Conservation (phyloP, 2,113 vertebrate genomes). For the Hucho hucho region DNA sequence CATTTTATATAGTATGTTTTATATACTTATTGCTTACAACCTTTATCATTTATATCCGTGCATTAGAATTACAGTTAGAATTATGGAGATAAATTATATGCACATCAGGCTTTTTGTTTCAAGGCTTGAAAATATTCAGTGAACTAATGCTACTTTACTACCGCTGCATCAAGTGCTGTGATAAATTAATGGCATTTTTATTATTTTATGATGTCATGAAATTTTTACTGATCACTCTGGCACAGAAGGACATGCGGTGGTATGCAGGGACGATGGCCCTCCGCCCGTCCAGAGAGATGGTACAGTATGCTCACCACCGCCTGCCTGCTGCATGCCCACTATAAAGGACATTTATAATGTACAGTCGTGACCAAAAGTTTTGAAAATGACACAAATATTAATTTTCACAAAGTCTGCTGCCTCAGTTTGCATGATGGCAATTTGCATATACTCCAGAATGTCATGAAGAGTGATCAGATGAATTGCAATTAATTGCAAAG, state of each 20-base stretch:
- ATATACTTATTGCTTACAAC: slow-evolving; percentile 98
- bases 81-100: slow-evolving; percentile 89
- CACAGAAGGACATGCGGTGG: slow-evolving; percentile 85
- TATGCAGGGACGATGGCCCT: slow-evolving; percentile 81
- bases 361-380: too few species aligned
- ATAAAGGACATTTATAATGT: slow-evolving; percentile 84
- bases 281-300: slow-evolving; percentile 72
- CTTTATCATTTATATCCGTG: slow-evolving; percentile 87
- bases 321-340: slow-evolving; percentile 76
- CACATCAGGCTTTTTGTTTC: slow-evolving; percentile 90
- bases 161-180: slow-evolving; percentile 89
- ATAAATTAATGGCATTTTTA: slow-evolving; percentile 99
- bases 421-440: too few species aligned
- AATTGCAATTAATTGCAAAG: too few species aligned
- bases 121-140: slow-evolving; percentile 89
- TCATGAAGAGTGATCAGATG: too few species aligned
- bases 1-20: slow-evolving; percentile 98
- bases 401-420: too few species aligned
- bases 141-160: slow-evolving; percentile 96
- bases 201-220: slow-evolving; percentile 99
- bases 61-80: slow-evolving; percentile 90
- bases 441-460: too few species aligned
- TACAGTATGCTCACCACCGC: slow-evolving; percentile 39
- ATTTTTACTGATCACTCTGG: slow-evolving; percentile 99
- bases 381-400: too few species aligned